Evolutionary conservation across 1,140 invertebrate genomes (phyloP).

Genomic region (Trichogramma pretiosum): DNA sequence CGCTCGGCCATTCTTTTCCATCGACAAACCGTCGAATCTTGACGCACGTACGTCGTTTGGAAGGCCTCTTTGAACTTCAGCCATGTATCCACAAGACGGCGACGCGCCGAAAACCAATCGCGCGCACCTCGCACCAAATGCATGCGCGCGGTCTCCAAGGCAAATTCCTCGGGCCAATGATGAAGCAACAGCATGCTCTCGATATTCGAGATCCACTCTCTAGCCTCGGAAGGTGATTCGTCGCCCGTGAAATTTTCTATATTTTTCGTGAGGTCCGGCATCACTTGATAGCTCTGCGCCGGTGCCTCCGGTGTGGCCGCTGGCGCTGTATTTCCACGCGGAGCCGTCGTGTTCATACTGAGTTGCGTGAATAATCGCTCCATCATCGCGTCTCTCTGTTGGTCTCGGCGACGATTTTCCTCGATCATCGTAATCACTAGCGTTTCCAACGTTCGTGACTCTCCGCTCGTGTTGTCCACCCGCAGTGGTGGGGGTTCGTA

Average conservation of each 20-base stretch:
- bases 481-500: background rate
- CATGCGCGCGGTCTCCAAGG: too few relatives aligned
- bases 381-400: background rate
- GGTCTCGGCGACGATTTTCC: background rate
- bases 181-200: too few relatives aligned
- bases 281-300: slow-evolving; percentile 11
- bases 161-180: too few relatives aligned
- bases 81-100: too few relatives aligned
- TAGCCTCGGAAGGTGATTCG: background rate
- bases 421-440: background rate
- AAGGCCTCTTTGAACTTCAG: too few relatives aligned
- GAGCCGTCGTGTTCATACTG: background rate
- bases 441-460: background rate
- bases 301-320: background rate
- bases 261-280: slow-evolving; percentile 6
- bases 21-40: too few relatives aligned
- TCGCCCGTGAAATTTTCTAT: slow-evolving; percentile 5
- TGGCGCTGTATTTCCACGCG: background rate
- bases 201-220: slow-evolving; percentile 5
- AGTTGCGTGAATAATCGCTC: background rate
- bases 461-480: background rate
- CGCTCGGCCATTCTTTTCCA: too few relatives aligned
- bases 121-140: too few relatives aligned
- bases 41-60: too few relatives aligned
- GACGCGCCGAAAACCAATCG: too few relatives aligned